Percentiles rank a stretch among this genome's conserved stretches.
These are phyloP conservation scores for Ips nitidus DNA, from an alignment of 1,140 invertebrate species.

Conservation along the genomic window DNA sequence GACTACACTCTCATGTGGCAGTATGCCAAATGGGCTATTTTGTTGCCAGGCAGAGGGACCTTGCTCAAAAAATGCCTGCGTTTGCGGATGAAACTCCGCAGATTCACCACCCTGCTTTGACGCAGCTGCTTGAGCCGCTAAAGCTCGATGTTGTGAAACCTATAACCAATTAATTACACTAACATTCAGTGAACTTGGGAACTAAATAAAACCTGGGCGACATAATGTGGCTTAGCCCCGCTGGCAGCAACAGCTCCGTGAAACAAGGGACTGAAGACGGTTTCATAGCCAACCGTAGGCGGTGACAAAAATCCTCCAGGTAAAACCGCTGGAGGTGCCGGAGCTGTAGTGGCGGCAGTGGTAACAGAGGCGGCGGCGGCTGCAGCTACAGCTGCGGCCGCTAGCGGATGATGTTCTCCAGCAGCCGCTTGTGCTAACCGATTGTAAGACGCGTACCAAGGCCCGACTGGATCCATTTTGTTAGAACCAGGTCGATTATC, in stretches of 20 bases:
- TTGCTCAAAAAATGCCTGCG: slow-evolving; percentile 67
- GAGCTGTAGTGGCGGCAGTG: slow-evolving; percentile 59
- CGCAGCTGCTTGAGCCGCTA: slow-evolving; percentile 52
- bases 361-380: slow-evolving; percentile 61
- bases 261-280: slow-evolving; percentile 71
- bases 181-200: neutral
- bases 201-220: slow-evolving; percentile 31
- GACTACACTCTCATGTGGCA: slow-evolving; percentile 75
- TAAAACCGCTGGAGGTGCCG: slow-evolving; percentile 62
- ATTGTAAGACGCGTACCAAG: slow-evolving; percentile 77
- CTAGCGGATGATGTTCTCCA: slow-evolving; percentile 66
- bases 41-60: slow-evolving; percentile 64
- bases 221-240: slow-evolving; percentile 40
- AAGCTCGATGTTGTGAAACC: slow-evolving; percentile 55
- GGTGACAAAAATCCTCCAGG: slow-evolving; percentile 70
- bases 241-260: slow-evolving; percentile 55
- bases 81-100: slow-evolving; percentile 57
- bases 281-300: slow-evolving; percentile 67
- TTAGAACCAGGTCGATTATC: neutral
- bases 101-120: slow-evolving; percentile 57
- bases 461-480: slow-evolving; percentile 74
- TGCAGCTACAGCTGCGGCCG: slow-evolving; percentile 58
- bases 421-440: slow-evolving; percentile 64
- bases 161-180: slow-evolving; percentile 6
- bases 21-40: slow-evolving; percentile 73